Percentiles rank a stretch among this genome's conserved stretches.
phyloP scores from a whole-genome alignment of 2,797 vertebrate genomes.

The Bryconaethiops microstoma region DNA sequence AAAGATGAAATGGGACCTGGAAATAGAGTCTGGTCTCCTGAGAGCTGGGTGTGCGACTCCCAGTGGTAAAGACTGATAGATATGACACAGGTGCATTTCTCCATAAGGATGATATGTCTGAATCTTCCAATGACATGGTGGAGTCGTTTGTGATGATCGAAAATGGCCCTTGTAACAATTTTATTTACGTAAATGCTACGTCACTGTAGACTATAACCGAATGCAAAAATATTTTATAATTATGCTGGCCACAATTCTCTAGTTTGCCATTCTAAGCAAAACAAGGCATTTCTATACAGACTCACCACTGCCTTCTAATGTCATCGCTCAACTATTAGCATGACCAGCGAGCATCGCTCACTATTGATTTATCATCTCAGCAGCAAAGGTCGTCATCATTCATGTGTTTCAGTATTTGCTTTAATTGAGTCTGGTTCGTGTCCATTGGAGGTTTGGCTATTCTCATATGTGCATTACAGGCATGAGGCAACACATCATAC shows the following conservation, averaged over 20 bases:
- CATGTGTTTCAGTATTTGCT: constrained; percentile 30
- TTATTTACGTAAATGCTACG: constrained; percentile 15
- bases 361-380: constrained; percentile 52
- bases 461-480: constrained; percentile 7
- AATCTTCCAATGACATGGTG: constrained; percentile 21
- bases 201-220: constrained; percentile 3
- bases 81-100: constrained; percentile 45
- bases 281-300: constrained; percentile 14
- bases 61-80: constrained; percentile 40
- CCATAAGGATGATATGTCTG: constrained; percentile 32
- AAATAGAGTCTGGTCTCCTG: constrained; percentile 56
- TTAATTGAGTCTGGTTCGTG: constrained; percentile 30
- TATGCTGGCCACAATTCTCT: not conserved
- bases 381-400: constrained; percentile 45
- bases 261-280: constrained; percentile 22
- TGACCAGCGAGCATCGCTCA: constrained; percentile 27
- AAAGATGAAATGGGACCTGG: constrained; percentile 59
- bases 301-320: not conserved
- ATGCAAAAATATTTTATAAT: constrained; percentile 7
- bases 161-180: constrained; percentile 16
- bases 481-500: constrained; percentile 32
- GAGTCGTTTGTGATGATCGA: not conserved
- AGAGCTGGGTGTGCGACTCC: constrained; percentile 32
- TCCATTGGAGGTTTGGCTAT: constrained; percentile 7
- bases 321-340: constrained; percentile 32